Base-by-base conservation (phyloP, 2,888 invertebrate species). In the Resseliella maxima region DNA sequence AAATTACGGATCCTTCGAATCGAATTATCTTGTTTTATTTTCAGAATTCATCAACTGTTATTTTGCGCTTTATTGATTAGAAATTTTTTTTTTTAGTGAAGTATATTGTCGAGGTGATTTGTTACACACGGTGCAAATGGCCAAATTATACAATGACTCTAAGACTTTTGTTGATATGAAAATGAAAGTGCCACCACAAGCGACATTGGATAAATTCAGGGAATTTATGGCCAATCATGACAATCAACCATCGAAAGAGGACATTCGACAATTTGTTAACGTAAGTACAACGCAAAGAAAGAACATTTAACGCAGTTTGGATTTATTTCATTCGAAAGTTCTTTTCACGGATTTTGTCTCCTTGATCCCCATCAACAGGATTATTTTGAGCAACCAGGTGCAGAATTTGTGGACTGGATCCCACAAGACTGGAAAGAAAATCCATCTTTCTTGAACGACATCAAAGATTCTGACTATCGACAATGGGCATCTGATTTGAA, bases 121-220 rank as follows among this genome's bases (percentile, higher is more conserved):
- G 0, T 92, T 97, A 88, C 94, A 96, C 89, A 95, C 95, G 0
- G 94, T 97, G 59, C 97, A 98, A 92, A 95, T 95, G 94, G 94
- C 95, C 0, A 93, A 93, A 64, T 92, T 97, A 50, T 96, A 94
- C 91, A 92, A 93, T 46, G 97, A 98, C 92, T 97, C 97, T 46
- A 98, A 97, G 91, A 96, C 96, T 45, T 97, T 97, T 92, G 97
- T 97, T 35, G 97, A 98, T 89, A 96, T 96, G 96, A 96, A 96
- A 91, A 92, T 97, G 88, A 95, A 93, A 89, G 89, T 92, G 72
- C 91, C 94, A 0, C 94, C 95, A 1, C 93, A 94, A 88, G 92
- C 93, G 88, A 95, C 95, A 0, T 90, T 94, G 89, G 90, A 92
- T 1, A 92, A 92, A 86, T 96, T 95, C 89, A 90, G 92, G 2